Percentiles rank a stretch among this genome's conserved stretches.
Evolutionary conservation across 2,888 invertebrate species (phyloP).

Genomic region (Mellilla xanthometata): DNA sequence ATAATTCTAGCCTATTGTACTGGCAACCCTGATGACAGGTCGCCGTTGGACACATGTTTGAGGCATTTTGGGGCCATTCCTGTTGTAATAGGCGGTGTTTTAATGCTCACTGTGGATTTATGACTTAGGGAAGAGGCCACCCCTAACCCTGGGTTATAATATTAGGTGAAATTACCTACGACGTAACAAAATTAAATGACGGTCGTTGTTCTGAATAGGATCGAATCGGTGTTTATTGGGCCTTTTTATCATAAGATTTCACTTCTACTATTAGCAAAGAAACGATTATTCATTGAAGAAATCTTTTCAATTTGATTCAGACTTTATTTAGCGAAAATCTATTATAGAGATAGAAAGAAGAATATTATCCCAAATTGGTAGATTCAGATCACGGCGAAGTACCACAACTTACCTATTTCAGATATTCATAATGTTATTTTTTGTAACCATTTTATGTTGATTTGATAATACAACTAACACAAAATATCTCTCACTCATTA

Average conservation of each 20-base stretch:
- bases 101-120: conserved; percentile 74
- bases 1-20: conserved; percentile 71
- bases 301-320: too few species aligned
- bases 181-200: conserved; percentile 30
- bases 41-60: conserved; percentile 79
- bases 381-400: too few species aligned
- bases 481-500: too few species aligned
- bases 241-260: background rate
- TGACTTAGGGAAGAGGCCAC: conserved; percentile 51
- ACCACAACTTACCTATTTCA: too few species aligned
- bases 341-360: too few species aligned
- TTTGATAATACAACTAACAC: too few species aligned
- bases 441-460: too few species aligned
- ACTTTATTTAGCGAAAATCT: too few species aligned
- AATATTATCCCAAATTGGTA: too few species aligned
- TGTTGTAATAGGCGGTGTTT: conserved; percentile 75
- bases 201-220: conserved; percentile 30
- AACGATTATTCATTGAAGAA: too few species aligned
- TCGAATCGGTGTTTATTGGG: conserved; percentile 39
- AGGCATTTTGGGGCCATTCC: conserved; percentile 79
- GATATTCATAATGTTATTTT: too few species aligned
- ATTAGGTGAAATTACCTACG: conserved; percentile 53
- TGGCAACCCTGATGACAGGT: conserved; percentile 80
- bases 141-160: conserved; percentile 56
- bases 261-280: background rate